A percentile compares a stretch with the other conserved stretches of the same genome.
Evolutionary conservation across 1,140 invertebrate species (phyloP).

Genomic region (Phocides pigmalion): DNA sequence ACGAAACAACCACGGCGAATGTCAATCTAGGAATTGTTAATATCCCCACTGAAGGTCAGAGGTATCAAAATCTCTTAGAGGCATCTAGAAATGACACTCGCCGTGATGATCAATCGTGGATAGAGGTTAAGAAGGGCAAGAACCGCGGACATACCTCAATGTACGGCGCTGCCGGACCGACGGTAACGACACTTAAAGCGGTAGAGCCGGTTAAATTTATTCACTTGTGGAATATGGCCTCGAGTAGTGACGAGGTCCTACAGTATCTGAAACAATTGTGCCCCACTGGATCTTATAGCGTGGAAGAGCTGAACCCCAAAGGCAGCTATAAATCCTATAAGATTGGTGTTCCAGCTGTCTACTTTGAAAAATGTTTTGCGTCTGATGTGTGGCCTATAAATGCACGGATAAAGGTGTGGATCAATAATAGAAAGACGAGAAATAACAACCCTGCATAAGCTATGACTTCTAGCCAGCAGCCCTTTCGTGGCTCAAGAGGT

Average conservation of each 20-base stretch:
- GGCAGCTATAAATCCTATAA: too few species aligned
- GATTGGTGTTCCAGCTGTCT: too few species aligned
- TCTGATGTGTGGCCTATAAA: too few species aligned
- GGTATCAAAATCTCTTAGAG: not conserved
- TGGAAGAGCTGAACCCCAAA: conserved; percentile 12
- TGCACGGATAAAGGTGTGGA: too few species aligned
- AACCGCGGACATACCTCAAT: not conserved
- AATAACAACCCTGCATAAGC: too few species aligned
- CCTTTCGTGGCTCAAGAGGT: too few species aligned
- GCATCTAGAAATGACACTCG: not conserved
- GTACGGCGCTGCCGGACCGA: not conserved
- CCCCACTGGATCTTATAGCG: not conserved
- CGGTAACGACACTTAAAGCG: not conserved
- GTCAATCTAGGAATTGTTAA: too few species aligned
- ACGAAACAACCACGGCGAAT: not conserved
- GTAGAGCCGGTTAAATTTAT: conserved; percentile 10
- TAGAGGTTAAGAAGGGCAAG: not conserved
- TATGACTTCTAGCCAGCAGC: too few species aligned
- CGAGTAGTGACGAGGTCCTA: not conserved
- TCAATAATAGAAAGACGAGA: too few species aligned
- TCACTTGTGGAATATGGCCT: conserved; percentile 30
- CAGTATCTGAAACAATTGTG: conserved; percentile 9
- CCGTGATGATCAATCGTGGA: not conserved
- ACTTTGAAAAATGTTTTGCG: too few species aligned
- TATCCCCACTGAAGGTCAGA: too few species aligned